Evolutionary conservation across 2,113 vertebrate species (phyloP), one percentile per base, ranked within the genome.

Genomic region (Ochotona curzoniae): DNA sequence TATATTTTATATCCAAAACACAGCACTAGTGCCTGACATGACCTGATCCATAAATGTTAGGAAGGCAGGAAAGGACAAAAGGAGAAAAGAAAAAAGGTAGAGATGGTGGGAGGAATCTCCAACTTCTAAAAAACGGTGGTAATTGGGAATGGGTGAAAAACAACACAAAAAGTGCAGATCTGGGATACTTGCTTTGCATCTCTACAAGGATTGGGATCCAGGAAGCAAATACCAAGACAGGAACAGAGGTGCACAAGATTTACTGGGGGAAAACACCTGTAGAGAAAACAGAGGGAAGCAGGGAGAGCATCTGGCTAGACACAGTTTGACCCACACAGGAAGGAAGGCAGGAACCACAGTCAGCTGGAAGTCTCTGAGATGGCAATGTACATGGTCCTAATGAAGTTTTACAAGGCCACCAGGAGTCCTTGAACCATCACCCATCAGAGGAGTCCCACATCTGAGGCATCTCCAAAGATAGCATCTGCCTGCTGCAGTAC

Each of bases 161-260:
- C 54, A 76, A 84, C 38, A 51, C 83, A 89, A 26, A 83, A 76
- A 89, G 1, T 4, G 21, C 10, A 67, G 85, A 11, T 87, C 54
- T 66, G 90, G 66, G 83, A 91, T 2, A 13, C 12, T n/a, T 21
- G 70, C 51, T 54, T 75, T 75, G 85, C 63, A 78, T 26, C 28
- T 11, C 54, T n/a, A 30, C 61, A 57, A 67, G 83, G 18, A 47
- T 4, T 23, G 20, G 30, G 2, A 26, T 63, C 63, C 38, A 84
- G 63, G 78, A 93, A 90, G 51, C 47, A 35, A 57, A 90, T 69
- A 64, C 85, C 73, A 92, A 64, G 44, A 92, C 47, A 81, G 47
- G 60, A 86, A 74, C 69, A 85, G 49, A 78, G 70, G 71, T 79
- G 60, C n/a, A 54, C 67, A 44, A 82, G 70, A 87, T 87, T 94